phyloP scores from a whole-genome alignment of 1,140 invertebrate species.

The Drosophila lacteicornis region DNA sequence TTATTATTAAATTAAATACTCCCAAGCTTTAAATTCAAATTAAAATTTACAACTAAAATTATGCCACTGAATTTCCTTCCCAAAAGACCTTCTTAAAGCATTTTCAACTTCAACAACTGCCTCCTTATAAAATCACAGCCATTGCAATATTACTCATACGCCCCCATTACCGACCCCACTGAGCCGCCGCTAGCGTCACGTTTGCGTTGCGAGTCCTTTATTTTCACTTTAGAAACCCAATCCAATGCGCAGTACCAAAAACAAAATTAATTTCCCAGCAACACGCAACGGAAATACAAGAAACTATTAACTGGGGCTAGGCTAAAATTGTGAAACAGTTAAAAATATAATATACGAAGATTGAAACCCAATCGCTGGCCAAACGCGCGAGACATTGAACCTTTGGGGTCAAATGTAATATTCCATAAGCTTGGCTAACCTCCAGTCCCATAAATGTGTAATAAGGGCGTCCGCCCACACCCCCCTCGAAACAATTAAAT shows the following conservation, averaged over 20 bases:
- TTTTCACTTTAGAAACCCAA: conserved; percentile 21
- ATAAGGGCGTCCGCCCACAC: conserved; percentile 2
- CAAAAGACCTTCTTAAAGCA: neutral
- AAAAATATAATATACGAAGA: conserved; percentile 30
- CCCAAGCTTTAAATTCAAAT: neutral
- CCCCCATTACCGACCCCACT: conserved; percentile 22
- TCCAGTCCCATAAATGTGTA: conserved; percentile 28
- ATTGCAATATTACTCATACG: conserved; percentile 55
- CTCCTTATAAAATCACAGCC: conserved; percentile 35
- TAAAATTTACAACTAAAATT: neutral
- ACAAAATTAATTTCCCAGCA: conserved; percentile 53
- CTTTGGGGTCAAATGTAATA: conserved; percentile 27
- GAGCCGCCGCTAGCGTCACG: conserved; percentile 32
- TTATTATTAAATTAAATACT: too few relatives aligned
- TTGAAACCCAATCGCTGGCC: conserved; percentile 27
- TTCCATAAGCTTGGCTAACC: conserved; percentile 21
- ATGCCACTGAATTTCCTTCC: neutral
- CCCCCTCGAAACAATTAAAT: conserved; percentile 54
- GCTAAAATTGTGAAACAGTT: conserved; percentile 40
- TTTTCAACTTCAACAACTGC: neutral
- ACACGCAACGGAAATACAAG: conserved; percentile 38
- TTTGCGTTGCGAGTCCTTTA: conserved; percentile 10
- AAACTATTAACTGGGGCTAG: conserved; percentile 23
- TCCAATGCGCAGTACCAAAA: conserved; percentile 51
- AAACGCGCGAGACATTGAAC: conserved; percentile 47